Conservation (phyloP, 2,888 invertebrate species). For the Eilema depressum region DNA sequence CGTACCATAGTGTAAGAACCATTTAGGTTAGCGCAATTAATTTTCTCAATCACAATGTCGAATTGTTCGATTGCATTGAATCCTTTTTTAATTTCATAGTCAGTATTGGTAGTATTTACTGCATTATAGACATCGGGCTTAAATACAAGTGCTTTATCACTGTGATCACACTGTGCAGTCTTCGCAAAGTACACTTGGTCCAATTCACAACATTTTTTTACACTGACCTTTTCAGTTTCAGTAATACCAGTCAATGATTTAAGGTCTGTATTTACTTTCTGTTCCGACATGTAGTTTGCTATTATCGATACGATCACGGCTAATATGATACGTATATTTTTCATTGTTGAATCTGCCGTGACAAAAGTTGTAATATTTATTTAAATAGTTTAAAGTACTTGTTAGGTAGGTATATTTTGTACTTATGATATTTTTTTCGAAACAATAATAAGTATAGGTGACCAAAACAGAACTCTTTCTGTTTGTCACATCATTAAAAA, state of each 20-base stretch:
- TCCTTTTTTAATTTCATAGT: background rate
- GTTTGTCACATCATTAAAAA: no score
- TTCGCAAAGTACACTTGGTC: background rate
- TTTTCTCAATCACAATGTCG: background rate
- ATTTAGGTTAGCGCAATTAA: background rate
- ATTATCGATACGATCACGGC: background rate
- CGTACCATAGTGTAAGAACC: background rate
- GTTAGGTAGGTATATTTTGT: no score
- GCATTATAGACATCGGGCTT: background rate
- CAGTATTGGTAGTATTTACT: background rate
- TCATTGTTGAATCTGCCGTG: background rate
- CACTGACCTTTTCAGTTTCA: background rate
- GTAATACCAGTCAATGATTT: background rate
- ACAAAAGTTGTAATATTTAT: background rate
- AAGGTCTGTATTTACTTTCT: background rate
- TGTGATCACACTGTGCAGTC: background rate
- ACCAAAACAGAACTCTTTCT: no score
- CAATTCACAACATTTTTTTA: conserved; percentile 4
- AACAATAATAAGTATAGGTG: no score
- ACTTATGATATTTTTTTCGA: no score
- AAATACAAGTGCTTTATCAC: background rate
- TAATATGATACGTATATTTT: background rate
- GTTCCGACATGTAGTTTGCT: background rate
- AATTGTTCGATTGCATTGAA: background rate
- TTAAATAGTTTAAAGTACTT: background rate